Evolutionary conservation across 2,888 invertebrate genomes (phyloP).

Genomic region (Siphlonurus alternatus): DNA sequence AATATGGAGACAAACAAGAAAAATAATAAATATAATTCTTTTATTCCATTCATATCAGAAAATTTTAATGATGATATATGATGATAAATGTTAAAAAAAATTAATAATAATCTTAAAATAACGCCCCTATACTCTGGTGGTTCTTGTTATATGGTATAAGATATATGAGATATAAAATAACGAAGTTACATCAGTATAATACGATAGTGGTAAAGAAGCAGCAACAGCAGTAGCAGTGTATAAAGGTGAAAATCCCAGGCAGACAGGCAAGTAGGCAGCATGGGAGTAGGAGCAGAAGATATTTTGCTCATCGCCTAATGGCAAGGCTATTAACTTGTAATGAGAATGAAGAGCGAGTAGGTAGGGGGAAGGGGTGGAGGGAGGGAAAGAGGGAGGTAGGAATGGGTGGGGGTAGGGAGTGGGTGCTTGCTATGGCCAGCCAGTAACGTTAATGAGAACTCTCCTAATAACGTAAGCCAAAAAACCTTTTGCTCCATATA

Average conservation of each 20-base stretch:
- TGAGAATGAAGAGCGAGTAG: not conserved
- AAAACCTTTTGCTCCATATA: not conserved
- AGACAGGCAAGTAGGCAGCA: not conserved
- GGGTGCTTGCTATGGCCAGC: not conserved
- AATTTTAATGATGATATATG: not conserved
- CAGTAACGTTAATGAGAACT: not conserved
- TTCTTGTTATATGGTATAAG: not conserved
- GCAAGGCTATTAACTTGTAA: not conserved
- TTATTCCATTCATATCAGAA: not conserved
- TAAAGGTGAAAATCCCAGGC: not conserved
- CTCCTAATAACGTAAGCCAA: not conserved
- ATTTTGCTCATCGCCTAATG: not conserved
- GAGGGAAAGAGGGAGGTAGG: not conserved
- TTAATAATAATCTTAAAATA: not conserved
- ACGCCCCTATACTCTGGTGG: not conserved
- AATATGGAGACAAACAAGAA: not conserved
- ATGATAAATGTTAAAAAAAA: not conserved
- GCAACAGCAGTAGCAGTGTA: not conserved
- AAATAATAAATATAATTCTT: not conserved
- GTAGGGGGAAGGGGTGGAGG: not conserved
- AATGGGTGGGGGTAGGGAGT: not conserved
- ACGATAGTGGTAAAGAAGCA: not conserved
- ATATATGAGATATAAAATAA: not conserved
- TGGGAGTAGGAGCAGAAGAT: not conserved
- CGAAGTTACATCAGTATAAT: not conserved